Conservation (phyloP, 2,888 invertebrate species). For the Yponomeuta sedellus region DNA sequence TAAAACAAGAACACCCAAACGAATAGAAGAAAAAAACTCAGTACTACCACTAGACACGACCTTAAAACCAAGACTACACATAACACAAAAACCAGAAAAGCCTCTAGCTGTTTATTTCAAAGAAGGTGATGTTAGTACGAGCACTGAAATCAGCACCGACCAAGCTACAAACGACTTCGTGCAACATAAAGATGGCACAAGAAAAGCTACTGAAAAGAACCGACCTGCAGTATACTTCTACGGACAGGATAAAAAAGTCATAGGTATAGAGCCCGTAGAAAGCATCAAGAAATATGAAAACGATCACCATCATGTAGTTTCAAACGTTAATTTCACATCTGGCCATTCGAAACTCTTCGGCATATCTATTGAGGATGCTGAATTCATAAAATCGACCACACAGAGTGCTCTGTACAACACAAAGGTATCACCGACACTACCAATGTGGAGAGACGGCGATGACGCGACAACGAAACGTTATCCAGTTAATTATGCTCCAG, state of each 20-base stretch:
- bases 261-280: slow-evolving; percentile 33
- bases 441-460: slow-evolving; percentile 64
- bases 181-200: slow-evolving; percentile 29
- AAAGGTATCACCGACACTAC: slow-evolving; percentile 80
- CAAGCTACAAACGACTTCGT: slow-evolving; percentile 49
- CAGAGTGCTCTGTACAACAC: slow-evolving; percentile 68
- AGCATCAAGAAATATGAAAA: slow-evolving; percentile 10
- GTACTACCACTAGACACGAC: slow-evolving; percentile 46
- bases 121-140: slow-evolving; percentile 36
- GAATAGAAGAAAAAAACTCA: slow-evolving; percentile 35
- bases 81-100: slow-evolving; percentile 66
- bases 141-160: slow-evolving; percentile 37
- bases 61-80: slow-evolving; percentile 63
- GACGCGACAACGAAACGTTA: slow-evolving; percentile 64
- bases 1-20: slow-evolving; percentile 49
- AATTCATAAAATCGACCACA: slow-evolving; percentile 68
- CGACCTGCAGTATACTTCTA: background rate
- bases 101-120: slow-evolving; percentile 61
- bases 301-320: slow-evolving; percentile 8
- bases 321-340: slow-evolving; percentile 68
- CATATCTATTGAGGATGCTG: slow-evolving; percentile 78
- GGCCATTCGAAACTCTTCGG: slow-evolving; percentile 80
- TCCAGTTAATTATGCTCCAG: slow-evolving; percentile 48
- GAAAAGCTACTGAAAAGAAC: background rate
- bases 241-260: slow-evolving; percentile 27